Conservation (phyloP, 2,888 invertebrate species). For the Pardosa pseudoannulata region DNA sequence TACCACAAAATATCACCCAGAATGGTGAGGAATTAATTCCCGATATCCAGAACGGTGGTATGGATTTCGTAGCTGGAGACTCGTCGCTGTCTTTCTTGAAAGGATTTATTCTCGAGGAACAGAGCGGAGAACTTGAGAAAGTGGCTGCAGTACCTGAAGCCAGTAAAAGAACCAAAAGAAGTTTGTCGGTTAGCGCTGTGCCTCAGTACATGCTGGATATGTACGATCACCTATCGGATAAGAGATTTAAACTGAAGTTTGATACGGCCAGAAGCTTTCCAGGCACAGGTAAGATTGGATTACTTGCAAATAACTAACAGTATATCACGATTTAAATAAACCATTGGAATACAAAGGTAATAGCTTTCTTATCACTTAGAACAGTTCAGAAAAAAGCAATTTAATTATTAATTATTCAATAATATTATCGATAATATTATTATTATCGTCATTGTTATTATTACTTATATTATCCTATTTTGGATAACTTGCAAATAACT, state of each 20-base stretch:
- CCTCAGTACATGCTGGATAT: slow-evolving; percentile 67
- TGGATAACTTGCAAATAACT: too few relatives aligned
- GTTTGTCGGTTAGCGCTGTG: background rate
- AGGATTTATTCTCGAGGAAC: slow-evolving; percentile 29
- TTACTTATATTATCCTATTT: too few relatives aligned
- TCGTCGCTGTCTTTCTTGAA: slow-evolving; percentile 43
- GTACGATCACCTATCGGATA: slow-evolving; percentile 39
- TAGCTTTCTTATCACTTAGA: too few relatives aligned
- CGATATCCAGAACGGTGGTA: too few relatives aligned
- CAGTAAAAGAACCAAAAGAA: slow-evolving; percentile 34
- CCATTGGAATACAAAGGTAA: too few relatives aligned
- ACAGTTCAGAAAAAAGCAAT: too few relatives aligned
- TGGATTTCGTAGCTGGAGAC: background rate
- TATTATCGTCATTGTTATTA: too few relatives aligned
- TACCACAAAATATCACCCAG: background rate
- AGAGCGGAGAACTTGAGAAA: background rate
- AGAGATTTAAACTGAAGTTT: slow-evolving; percentile 27
- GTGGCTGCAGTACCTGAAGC: background rate
- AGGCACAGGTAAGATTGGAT: slow-evolving; percentile 38
- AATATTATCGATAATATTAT: too few relatives aligned
- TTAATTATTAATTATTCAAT: too few relatives aligned
- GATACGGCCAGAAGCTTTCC: slow-evolving; percentile 62
- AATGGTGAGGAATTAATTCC: too few relatives aligned
- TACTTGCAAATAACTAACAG: too few relatives aligned
- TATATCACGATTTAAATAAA: too few relatives aligned